Percentiles rank a stretch among this genome's conserved stretches.
Evolutionary conservation across 2,888 invertebrate genomes (phyloP).

Genomic region (Drosophila glabriapex): DNA sequence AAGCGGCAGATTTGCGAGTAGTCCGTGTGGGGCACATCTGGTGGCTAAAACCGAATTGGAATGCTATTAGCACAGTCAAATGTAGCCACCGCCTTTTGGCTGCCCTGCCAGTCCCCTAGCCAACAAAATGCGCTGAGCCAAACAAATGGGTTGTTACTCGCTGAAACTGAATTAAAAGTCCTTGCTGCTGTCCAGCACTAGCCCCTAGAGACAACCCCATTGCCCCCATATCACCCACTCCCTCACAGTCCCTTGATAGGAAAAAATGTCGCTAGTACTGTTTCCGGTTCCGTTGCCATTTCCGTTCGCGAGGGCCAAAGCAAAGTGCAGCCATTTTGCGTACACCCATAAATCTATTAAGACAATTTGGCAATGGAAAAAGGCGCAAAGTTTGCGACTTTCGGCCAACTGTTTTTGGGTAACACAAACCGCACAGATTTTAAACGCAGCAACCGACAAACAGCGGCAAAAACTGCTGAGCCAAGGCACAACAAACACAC

Average conservation of each 20-base stretch:
- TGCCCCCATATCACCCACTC: background rate
- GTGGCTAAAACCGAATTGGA: conserved; percentile 44
- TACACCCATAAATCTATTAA: conserved; percentile 80
- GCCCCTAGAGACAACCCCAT: conserved; percentile 9
- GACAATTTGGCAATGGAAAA: conserved; percentile 76
- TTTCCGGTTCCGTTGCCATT: conserved; percentile 49
- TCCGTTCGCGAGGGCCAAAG: conserved; percentile 37
- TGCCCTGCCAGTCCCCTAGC: no score
- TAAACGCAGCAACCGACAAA: conserved; percentile 58
- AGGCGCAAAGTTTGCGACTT: conserved; percentile 52
- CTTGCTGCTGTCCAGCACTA: conserved; percentile 17
- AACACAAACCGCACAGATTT: conserved; percentile 61
- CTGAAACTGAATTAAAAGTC: conserved; percentile 75
- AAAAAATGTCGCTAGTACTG: conserved; percentile 44
- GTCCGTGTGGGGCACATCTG: conserved; percentile 19
- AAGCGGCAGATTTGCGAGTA: conserved; percentile 14
- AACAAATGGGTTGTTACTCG: conserved; percentile 57
- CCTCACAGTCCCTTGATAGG: conserved; percentile 22
- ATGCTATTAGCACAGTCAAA: conserved; percentile 58
- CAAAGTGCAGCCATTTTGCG: conserved; percentile 81
- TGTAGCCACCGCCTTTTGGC: conserved; percentile 16
- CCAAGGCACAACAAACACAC: conserved; percentile 42
- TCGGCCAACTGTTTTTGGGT: conserved; percentile 39
- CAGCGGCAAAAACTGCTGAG: conserved; percentile 53
- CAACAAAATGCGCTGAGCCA: conserved; percentile 20